Evolutionary conservation across 2,113 vertebrate species (phyloP), one percentile per base, ranked within the genome.

Genomic region (Phasianus colchicus): DNA sequence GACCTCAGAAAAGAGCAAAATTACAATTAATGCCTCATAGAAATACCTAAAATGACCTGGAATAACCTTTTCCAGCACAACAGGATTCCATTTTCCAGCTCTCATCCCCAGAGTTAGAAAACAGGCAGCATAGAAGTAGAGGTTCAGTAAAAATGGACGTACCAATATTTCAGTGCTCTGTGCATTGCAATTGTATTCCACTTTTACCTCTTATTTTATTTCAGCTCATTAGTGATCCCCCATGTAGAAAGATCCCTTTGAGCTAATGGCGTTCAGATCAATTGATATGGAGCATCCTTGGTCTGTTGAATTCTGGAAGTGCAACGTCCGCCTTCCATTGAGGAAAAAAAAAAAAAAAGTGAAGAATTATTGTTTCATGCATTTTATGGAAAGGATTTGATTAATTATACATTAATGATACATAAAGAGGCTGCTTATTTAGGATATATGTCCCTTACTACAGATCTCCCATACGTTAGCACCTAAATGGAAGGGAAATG

Each of bases 251-350:
- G 6, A 20, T 9, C 21, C 38, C 40, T 77, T 21, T 14, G 13
- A 3, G 80, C 40, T 67, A 16, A 48, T 29, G 15, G 13, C 32
- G 38, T 7, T 45, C 74, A 9, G 24, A 40, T 13, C 7, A 36
- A 4, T 4, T 11, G 25, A 12, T 25, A 10, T 0, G 0, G 34
- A 48, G 16, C 2, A 6, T 24, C 42, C 29, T n/a, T 6, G 11
- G 3, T 65, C 24, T 36, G 24, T 32, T 63, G 70, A 55, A n/a
- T n/a, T 45, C 48, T 32, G 17, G 3, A 9, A 14, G 3, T 40
- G 43, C 36, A 54, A 42, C 30, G 3, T 20, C 43, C 45, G n/a
- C 54, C 36, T 78, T 45, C 17, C 17, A 20, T 16, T 0, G 11
- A 66, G 34, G 16, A 45, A 11, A n/a, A 61, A 90, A 82, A 61